Evolutionary conservation across 2,113 vertebrate genomes (phyloP).

Genomic region (Edolisoma coerulescens): DNA sequence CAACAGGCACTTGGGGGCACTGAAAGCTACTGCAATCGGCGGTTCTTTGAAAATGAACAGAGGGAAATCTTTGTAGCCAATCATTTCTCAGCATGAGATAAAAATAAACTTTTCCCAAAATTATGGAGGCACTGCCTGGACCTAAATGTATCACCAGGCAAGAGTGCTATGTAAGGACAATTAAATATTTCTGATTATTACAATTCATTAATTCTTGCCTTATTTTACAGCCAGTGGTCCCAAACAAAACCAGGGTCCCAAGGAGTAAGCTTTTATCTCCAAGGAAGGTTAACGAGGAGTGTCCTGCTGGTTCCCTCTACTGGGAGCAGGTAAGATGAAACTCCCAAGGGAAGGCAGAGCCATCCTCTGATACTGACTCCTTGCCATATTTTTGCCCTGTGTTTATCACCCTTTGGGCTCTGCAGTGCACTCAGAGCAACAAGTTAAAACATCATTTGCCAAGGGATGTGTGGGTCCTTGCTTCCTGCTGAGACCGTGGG

Average conservation of each 20-base stretch:
- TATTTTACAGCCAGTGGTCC: not conserved
- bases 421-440: not conserved
- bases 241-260: not conserved
- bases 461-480: not conserved
- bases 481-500: not conserved
- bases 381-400: not conserved
- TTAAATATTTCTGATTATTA: not conserved
- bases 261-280: not conserved
- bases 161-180: not conserved
- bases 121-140: not conserved
- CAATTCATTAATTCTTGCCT: not conserved
- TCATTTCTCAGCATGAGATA: not conserved
- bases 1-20: not conserved
- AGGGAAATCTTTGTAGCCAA: not conserved
- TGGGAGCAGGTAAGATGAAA: not conserved
- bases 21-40: not conserved
- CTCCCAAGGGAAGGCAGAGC: not conserved
- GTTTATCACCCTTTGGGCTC: not conserved
- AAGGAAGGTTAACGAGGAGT: rapidly evolving
- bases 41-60: not conserved
- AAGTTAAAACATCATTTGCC: not conserved
- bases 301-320: not conserved
- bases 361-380: not conserved
- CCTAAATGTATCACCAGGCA: not conserved
- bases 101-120: not conserved